Evolutionary conservation across 2,797 vertebrate species (phyloP).

Genomic region (Pteronotus mesoamericanus): DNA sequence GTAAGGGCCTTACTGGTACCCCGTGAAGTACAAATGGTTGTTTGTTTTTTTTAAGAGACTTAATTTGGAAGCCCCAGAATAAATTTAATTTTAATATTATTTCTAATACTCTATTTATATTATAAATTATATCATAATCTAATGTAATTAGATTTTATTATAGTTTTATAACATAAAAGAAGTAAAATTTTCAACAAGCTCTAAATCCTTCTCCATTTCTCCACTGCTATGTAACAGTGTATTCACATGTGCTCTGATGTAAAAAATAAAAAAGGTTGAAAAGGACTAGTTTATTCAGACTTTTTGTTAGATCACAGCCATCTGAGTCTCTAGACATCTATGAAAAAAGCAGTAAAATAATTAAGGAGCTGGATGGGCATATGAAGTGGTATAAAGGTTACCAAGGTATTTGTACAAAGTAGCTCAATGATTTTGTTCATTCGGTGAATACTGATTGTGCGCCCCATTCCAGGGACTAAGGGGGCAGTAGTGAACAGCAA

Average conservation of each 20-base stretch:
- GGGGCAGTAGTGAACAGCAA: neutral
- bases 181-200: neutral
- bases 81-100: neutral
- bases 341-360: neutral
- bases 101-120: neutral
- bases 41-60: neutral
- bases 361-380: neutral
- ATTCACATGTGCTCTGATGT: neutral
- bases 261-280: neutral
- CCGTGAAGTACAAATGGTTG: neutral
- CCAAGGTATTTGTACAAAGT: neutral
- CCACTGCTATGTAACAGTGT: neutral
- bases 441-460: neutral
- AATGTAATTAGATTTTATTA: neutral
- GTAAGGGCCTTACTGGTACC: neutral
- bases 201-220: neutral
- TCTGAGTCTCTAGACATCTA: neutral
- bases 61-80: neutral
- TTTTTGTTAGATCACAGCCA: neutral
- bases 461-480: neutral
- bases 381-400: neutral
- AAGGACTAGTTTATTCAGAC: neutral
- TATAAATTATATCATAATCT: neutral
- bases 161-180: constrained; percentile 1
- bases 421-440: neutral